Percentiles rank a stretch among this genome's conserved stretches.
phyloP scores from a whole-genome alignment of 2,888 invertebrate genomes.

The Petrophora chlorosata region DNA sequence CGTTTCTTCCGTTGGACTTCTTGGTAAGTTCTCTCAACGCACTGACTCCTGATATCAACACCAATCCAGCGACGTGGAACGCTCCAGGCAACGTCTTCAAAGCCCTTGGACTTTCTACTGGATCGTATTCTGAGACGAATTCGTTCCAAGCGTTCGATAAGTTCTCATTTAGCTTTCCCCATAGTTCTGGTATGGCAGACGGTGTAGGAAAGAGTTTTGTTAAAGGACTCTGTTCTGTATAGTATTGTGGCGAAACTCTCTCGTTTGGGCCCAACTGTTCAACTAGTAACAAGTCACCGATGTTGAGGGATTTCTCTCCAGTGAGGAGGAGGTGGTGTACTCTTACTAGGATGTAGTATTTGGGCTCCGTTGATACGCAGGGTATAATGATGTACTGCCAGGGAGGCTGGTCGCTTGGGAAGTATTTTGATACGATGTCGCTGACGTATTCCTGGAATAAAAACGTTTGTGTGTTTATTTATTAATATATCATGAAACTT shows the following conservation, averaged over 20 bases:
- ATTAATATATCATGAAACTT: no score
- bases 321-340: slow-evolving; percentile 90
- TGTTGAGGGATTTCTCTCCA: slow-evolving; percentile 87
- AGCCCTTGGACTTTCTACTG: slow-evolving; percentile 87
- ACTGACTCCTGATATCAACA: slow-evolving; percentile 86
- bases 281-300: slow-evolving; percentile 90
- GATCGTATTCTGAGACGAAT: slow-evolving; percentile 90
- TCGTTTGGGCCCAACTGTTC: slow-evolving; percentile 67
- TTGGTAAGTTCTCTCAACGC: slow-evolving; percentile 85
- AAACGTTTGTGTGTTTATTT: no score
- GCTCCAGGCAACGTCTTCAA: slow-evolving; percentile 84
- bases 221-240: slow-evolving; percentile 71
- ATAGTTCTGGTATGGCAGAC: slow-evolving; percentile 86
- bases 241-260: slow-evolving; percentile 57
- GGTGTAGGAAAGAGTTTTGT: slow-evolving; percentile 84
- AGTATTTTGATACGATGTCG: slow-evolving; percentile 90
- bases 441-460: slow-evolving; percentile 90
- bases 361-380: slow-evolving; percentile 74
- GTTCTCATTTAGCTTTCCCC: slow-evolving; percentile 86
- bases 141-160: slow-evolving; percentile 91
- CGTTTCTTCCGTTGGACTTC: slow-evolving; percentile 61
- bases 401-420: slow-evolving; percentile 88
- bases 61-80: slow-evolving; percentile 85
- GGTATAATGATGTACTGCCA: slow-evolving; percentile 93
- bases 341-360: slow-evolving; percentile 88